These are phyloP conservation scores for Aurelia sp. DNA, from an alignment of 30 jellyfish, hydroid and myxozoan genomes.

Conservation along the genomic window DNA sequence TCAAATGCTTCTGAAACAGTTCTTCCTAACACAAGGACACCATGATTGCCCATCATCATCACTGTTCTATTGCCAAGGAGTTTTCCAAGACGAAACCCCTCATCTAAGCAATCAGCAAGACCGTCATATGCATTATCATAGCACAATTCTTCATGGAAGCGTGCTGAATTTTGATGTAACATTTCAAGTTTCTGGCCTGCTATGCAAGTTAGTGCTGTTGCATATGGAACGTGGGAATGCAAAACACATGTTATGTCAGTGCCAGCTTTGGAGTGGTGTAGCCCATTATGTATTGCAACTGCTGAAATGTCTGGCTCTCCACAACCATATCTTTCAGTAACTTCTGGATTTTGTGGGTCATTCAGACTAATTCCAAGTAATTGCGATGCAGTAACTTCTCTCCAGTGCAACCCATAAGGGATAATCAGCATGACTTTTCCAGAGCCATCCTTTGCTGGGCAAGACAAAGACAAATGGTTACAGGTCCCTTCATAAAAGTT, in stretches of 20 bases:
- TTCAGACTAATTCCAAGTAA: slow-evolving; percentile 61
- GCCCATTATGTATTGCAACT: slow-evolving; percentile 68
- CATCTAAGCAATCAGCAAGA: slow-evolving; percentile 50
- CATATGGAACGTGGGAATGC: slow-evolving; percentile 60
- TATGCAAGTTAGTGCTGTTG: slow-evolving; percentile 50
- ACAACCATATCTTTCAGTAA: slow-evolving; percentile 41
- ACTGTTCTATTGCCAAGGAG: slow-evolving; percentile 63
- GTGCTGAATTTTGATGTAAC: slow-evolving; percentile 74
- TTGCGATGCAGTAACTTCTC: slow-evolving; percentile 75
- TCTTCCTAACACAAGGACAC: slow-evolving; percentile 70
- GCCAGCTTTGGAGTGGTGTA: slow-evolving; percentile 50
- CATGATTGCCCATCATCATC: slow-evolving; percentile 92
- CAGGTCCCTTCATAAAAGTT: slow-evolving; percentile 73
- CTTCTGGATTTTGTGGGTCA: slow-evolving; percentile 43
- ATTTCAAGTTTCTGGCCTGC: slow-evolving; percentile 62
- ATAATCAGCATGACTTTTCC: slow-evolving; percentile 63
- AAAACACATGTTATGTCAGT: slow-evolving; percentile 42
- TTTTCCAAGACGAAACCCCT: slow-evolving; percentile 74
- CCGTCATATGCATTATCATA: slow-evolving; percentile 75
- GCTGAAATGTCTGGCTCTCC: slow-evolving; percentile 79
- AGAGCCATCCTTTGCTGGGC: slow-evolving; percentile 82
- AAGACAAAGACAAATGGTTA: slow-evolving; percentile 73
- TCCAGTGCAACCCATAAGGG: slow-evolving; percentile 76
- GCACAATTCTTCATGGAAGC: slow-evolving; percentile 61
- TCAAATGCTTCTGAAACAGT: slow-evolving; percentile 81